Evolutionary conservation across 1,140 invertebrate genomes (phyloP), one percentile per base, ranked within the genome.

Genomic region (Dreissena rostriformis): DNA sequence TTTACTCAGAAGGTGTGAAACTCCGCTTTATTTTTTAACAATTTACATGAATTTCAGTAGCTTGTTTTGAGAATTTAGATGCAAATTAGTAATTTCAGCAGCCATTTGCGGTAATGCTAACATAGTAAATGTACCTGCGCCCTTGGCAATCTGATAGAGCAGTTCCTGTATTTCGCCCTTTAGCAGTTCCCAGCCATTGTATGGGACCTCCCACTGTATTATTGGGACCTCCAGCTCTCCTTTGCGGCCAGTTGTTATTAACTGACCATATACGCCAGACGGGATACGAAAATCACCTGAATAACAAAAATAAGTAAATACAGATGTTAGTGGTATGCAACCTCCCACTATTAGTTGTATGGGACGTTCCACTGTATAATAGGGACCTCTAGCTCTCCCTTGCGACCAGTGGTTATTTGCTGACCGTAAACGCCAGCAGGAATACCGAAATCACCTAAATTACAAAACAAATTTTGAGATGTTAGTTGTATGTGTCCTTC

Each of bases 181-280:
- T 17, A 93, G 76, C 22, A 92, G 74, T 14, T 90, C 86, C 91
- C 91, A 93, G 39, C 91, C 91, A 81, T 91, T 89, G 70, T 89
- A 92, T 0, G 84, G 82, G 17, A 86, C 75, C 15, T 90, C 86
- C 92, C 92, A 93, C 66, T 90, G 89, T 49, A 93, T 91, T 6
- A 91, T 71, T 2, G 90, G 90, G 14, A 80, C 79, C 12, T 84
- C 86, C 51, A 75, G 75, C 22, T 80, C 81, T 15, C 57, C 65
- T 76, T 52, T 76, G 19, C 66, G 65, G 0, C 74, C 67, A n/a
- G 22, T 55, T 55, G 72, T 39, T 22, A 84, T 71, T 29, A 84
- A 26, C 66, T 84, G 72, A 39, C 82, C 82, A 70, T 57, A 76
- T 26, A 84, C 82, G 29, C 82, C 82, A 29, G 82, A 72, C 12